Conservation (phyloP, 2,888 invertebrate species). For the Habroteleia sp. region DNA sequence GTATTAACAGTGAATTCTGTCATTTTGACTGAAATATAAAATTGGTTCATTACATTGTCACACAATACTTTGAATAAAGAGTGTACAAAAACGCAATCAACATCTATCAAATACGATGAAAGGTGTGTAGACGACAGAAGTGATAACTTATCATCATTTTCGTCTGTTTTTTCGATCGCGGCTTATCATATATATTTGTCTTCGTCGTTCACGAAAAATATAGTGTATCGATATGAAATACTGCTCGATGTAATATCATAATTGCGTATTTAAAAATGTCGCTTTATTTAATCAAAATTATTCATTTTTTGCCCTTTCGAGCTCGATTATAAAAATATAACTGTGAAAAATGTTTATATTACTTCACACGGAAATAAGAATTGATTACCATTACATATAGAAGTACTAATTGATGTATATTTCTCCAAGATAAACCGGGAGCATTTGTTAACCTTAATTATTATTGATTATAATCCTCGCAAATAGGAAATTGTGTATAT, state of each 20-base stretch:
- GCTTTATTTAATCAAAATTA: too few relatives aligned
- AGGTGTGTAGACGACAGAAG: slow-evolving; percentile 41
- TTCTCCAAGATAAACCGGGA: too few relatives aligned
- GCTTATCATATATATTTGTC: slow-evolving; percentile 43
- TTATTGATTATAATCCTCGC: slow-evolving; percentile 12
- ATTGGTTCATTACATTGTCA: slow-evolving; percentile 52
- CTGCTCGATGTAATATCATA: slow-evolving; percentile 13
- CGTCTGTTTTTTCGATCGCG: slow-evolving; percentile 34
- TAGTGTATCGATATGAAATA: slow-evolving; percentile 1
- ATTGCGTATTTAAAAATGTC: too few relatives aligned
- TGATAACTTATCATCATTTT: slow-evolving; percentile 54
- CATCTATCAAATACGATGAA: slow-evolving; percentile 51
- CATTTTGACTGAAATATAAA: slow-evolving; percentile 42
- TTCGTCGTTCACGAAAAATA: slow-evolving; percentile 11
- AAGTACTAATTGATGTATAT: too few relatives aligned
- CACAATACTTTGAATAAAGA: slow-evolving; percentile 40
- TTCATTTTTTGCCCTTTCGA: too few relatives aligned
- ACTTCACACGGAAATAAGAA: too few relatives aligned
- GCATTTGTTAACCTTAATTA: too few relatives aligned
- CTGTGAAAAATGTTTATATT: too few relatives aligned
- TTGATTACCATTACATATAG: too few relatives aligned
- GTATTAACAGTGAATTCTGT: slow-evolving; percentile 23
- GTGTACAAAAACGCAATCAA: slow-evolving; percentile 54
- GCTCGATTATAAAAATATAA: too few relatives aligned
- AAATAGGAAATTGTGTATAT: neutral